Evolutionary conservation across 2,888 invertebrate species (phyloP).

Genomic region (Drosophila paranaensis): DNA sequence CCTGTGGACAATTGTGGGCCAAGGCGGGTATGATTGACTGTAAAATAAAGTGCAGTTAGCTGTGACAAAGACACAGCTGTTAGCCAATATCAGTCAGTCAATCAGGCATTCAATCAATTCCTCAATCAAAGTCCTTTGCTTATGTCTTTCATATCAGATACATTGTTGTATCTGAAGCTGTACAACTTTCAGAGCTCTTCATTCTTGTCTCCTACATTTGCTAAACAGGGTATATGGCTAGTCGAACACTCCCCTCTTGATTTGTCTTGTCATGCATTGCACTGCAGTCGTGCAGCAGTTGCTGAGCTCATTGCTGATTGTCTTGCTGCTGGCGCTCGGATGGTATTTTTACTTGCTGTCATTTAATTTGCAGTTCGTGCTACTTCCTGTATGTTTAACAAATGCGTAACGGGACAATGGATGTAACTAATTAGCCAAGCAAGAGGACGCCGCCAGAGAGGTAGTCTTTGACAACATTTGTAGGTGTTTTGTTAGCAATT

Average conservation of each 20-base stretch:
- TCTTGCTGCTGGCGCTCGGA: constrained; percentile 3
- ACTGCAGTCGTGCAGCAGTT: constrained; percentile 41
- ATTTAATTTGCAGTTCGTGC: constrained; percentile 57
- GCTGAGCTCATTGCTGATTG: constrained; percentile 38
- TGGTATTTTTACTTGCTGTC: constrained; percentile 20
- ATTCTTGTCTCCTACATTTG: neutral
- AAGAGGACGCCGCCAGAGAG: neutral
- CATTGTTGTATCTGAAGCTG: neutral
- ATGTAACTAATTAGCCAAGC: constrained; percentile 34
- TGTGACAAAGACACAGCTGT: neutral
- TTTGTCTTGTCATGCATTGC: constrained; percentile 34
- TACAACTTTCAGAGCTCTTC: neutral
- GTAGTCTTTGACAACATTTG: constrained; percentile 8
- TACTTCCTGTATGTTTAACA: constrained; percentile 64
- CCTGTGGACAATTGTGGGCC: neutral
- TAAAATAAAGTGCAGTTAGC: neutral
- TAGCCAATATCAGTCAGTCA: no score
- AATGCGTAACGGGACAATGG: constrained; percentile 39
- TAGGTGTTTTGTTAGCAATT: constrained; percentile 46
- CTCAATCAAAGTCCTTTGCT: no score
- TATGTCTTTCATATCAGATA: no score
- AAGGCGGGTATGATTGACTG: neutral
- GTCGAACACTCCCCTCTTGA: constrained; percentile 12
- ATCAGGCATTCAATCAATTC: no score
- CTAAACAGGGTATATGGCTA: constrained; percentile 26